phyloP scores from a whole-genome alignment of 2,113 vertebrate species.

The Cryptomyrus ogoouensis region DNA sequence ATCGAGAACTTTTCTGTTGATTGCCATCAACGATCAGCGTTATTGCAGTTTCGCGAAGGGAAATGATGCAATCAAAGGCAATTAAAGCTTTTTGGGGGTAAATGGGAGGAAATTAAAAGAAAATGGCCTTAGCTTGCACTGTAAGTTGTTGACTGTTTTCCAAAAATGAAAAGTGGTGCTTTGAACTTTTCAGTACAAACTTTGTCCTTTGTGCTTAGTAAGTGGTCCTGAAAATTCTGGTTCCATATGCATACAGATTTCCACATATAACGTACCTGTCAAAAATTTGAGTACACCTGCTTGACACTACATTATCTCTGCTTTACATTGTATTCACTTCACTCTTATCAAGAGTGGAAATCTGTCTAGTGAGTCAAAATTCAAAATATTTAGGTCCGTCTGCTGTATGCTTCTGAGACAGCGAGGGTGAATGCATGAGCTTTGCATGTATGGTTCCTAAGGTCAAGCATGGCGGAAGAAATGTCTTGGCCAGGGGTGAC shows the following conservation, averaged over 20 bases:
- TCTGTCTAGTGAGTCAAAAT: neutral
- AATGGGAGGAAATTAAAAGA: neutral
- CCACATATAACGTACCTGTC: neutral
- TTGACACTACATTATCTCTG: neutral
- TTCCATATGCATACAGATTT: neutral
- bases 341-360: neutral
- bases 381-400: neutral
- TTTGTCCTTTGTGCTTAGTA: neutral
- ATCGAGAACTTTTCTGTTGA: neutral
- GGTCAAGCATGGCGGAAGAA: neutral
- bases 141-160: neutral
- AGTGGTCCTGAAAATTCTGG: neutral
- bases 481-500: neutral
- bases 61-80: slow-evolving; percentile 6
- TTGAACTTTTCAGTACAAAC: slow-evolving; percentile 1
- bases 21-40: neutral
- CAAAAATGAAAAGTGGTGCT: neutral
- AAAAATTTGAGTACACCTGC: neutral
- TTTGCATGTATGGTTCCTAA: neutral
- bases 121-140: neutral
- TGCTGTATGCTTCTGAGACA: neutral
- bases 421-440: neutral
- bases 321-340: neutral
- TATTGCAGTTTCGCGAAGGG: neutral
- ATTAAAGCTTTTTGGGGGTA: neutral